Base-by-base conservation (phyloP, 1,140 invertebrate species). In the Drosophila fuyamai region DNA sequence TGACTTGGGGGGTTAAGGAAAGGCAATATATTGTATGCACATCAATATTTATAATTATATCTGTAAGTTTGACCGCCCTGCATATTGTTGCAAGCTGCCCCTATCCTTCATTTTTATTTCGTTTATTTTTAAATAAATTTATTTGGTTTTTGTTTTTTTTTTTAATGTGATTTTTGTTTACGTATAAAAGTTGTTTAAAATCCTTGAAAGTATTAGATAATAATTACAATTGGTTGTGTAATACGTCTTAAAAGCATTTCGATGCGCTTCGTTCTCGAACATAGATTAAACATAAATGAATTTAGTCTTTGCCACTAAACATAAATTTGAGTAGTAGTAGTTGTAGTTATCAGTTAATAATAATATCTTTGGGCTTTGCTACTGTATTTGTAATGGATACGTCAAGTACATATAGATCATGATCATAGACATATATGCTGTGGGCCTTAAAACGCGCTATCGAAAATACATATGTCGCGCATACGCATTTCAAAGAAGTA, bases 171-270 rank as follows among this genome's bases (percentile, higher is more conserved):
- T 63, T 63, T 62, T 71, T 47, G 43, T 81, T 84, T 85, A 88
- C 83, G 83, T 88, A 88, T 88, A 88, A 86, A 88, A 88, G 84
- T 88, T 75, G 68, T 89, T 88, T 88, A 88, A 88, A 88, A 88
- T 88, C 63, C 67, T 84, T 88, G 82, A 88, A 76, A 89, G 89
- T 88, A 89, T 89, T 67, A 79, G 83, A 79, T 88, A 85, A 84
- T 84, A 85, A 86, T 86, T 86, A 86, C 83, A 86, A 79, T 79
- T 88, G 73, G 58, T 78, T 83, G 47, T 75, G 68, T 81, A 71
- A 75, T 76, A 66, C 38, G 51, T 66, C 79, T 82, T 83, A 86
- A 86, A 86, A 86, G 79, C 83, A 68, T 76, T 88, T 76, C 68
- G 54, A 53, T 60, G 29, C 41, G 61, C 72, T 56, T 51, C 43